Conservation (phyloP, 2,113 vertebrate genomes). For the Ascaphus truei region DNA sequence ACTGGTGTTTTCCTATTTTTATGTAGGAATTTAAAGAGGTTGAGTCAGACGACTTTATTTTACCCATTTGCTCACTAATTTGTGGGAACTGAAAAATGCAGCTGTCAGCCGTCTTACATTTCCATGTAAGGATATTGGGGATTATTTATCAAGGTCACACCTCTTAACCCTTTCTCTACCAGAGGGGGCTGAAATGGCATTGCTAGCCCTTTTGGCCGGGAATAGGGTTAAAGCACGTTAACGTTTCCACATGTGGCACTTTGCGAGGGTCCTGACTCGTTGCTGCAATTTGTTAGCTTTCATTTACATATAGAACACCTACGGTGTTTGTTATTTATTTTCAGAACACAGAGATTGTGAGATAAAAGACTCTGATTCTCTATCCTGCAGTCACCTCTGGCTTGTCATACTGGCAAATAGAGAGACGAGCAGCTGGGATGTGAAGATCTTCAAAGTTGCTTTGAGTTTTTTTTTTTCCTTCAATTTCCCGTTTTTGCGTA, state of each 20-base stretch:
- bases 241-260: neutral
- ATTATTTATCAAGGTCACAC: conserved; percentile 18
- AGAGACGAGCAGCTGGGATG: too few relatives aligned
- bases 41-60: conserved; percentile 6
- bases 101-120: neutral
- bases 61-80: neutral
- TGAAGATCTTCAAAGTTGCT: too few relatives aligned
- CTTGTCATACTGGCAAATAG: too few relatives aligned
- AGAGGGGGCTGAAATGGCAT: too few relatives aligned
- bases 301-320: neutral
- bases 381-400: too few relatives aligned
- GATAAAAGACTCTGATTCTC: too few relatives aligned
- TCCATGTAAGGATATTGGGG: neutral
- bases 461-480: too few relatives aligned
- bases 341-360: too few relatives aligned
- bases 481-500: too few relatives aligned
- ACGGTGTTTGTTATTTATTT: neutral
- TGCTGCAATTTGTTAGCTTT: neutral
- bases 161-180: neutral
- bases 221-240: too few relatives aligned
- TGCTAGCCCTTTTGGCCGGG: too few relatives aligned
- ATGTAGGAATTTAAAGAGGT: neutral
- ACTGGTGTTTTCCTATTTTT: neutral
- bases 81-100: neutral
- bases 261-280: neutral